Evolutionary conservation across 2,113 vertebrate species (phyloP).

Genomic region (Equus quagga): DNA sequence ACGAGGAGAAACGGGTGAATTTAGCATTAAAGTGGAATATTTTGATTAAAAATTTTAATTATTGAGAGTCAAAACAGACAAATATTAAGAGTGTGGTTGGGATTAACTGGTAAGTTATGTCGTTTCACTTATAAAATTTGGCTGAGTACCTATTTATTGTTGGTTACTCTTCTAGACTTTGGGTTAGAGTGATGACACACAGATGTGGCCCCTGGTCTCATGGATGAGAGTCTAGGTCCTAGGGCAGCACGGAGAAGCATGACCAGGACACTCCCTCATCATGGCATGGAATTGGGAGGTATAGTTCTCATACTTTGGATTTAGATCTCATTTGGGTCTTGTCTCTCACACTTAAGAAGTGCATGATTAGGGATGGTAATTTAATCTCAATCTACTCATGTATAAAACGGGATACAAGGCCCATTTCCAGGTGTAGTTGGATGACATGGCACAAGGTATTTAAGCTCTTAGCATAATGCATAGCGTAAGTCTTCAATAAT

Average conservation of each 20-base stretch:
- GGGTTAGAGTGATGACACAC: background rate
- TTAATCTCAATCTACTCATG: background rate
- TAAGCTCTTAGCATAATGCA: background rate
- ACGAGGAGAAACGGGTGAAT: background rate
- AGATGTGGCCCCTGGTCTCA: background rate
- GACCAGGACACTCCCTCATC: fast-evolving
- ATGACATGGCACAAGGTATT: background rate
- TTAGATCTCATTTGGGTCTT: background rate
- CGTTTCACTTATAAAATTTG: background rate
- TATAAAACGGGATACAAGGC: background rate
- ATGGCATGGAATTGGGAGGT: background rate
- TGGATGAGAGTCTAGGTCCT: background rate
- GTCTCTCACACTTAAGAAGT: background rate
- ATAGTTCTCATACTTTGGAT: background rate
- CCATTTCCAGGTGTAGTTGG: background rate
- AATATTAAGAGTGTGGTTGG: background rate
- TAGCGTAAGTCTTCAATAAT: background rate
- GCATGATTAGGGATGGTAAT: background rate
- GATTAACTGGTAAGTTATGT: background rate
- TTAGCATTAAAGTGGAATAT: background rate
- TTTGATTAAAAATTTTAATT: background rate
- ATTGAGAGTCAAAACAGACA: background rate
- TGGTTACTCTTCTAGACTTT: background rate
- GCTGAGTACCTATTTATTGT: background rate
- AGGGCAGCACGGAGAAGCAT: background rate